phyloP scores from a whole-genome alignment of 2,888 invertebrate species.

The Copidosoma aretas region DNA sequence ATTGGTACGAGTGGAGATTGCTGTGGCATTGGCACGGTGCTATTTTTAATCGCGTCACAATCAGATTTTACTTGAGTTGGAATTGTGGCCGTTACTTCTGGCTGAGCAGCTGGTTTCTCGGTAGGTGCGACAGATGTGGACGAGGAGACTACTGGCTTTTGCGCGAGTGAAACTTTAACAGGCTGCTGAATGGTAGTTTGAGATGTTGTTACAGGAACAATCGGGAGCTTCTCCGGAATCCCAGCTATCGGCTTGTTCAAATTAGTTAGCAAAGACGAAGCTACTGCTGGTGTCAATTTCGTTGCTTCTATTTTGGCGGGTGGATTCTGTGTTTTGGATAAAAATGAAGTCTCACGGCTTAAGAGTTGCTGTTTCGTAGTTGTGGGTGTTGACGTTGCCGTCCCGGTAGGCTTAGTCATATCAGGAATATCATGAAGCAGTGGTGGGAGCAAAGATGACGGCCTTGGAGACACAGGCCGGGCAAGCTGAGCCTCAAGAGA shows the following conservation, averaged over 20 bases:
- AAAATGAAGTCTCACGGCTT: slow-evolving; percentile 58
- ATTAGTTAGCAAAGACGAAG: slow-evolving; percentile 27
- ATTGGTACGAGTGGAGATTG: slow-evolving; percentile 39
- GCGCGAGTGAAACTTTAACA: slow-evolving; percentile 13
- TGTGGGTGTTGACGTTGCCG: not conserved
- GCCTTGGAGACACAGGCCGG: slow-evolving; percentile 72
- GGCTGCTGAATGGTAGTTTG: slow-evolving; percentile 30
- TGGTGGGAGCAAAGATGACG: slow-evolving; percentile 65
- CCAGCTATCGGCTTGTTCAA: slow-evolving; percentile 45
- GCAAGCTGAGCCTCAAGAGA: slow-evolving; percentile 80
- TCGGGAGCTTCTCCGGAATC: slow-evolving; percentile 44
- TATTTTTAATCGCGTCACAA: slow-evolving; percentile 29
- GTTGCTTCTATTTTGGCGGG: slow-evolving; percentile 53
- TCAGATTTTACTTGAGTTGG: slow-evolving; percentile 38
- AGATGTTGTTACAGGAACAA: slow-evolving; percentile 27
- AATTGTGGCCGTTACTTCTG: slow-evolving; percentile 28
- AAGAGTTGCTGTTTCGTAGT: slow-evolving; percentile 50
- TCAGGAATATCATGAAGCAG: slow-evolving; percentile 61
- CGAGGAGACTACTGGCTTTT: slow-evolving; percentile 28
- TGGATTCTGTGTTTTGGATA: slow-evolving; percentile 56
- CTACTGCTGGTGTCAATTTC: slow-evolving; percentile 43
- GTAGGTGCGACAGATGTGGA: slow-evolving; percentile 5
- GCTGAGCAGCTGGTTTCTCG: slow-evolving; percentile 33
- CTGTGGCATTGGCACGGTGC: slow-evolving; percentile 1
- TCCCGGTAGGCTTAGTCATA: slow-evolving; percentile 46